Evolutionary conservation across 1,140 invertebrate species (phyloP).

Genomic region (Temnothorax longispinosus): DNA sequence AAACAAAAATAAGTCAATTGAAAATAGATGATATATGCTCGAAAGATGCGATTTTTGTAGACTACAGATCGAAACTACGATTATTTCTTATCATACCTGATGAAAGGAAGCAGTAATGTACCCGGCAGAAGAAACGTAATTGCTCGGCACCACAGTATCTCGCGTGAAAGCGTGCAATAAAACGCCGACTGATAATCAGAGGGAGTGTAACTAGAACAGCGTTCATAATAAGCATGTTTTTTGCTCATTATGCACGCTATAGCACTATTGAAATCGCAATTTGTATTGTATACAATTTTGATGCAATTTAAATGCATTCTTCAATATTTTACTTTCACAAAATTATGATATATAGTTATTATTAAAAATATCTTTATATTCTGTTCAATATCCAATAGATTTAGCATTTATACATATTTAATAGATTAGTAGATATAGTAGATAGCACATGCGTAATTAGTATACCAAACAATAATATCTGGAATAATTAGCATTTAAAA

Average conservation of each 20-base stretch:
- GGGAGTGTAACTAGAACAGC: constrained; percentile 34
- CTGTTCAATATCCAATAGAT: background rate
- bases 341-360: background rate
- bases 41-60: background rate
- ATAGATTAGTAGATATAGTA: background rate
- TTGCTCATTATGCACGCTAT: background rate
- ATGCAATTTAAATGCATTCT: background rate
- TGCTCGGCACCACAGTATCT: constrained; percentile 57
- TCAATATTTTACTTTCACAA: background rate
- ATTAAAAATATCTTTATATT: background rate
- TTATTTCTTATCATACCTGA: constrained; percentile 42
- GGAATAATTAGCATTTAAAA: background rate
- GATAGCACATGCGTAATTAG: background rate
- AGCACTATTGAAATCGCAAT: constrained; percentile 33
- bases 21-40: background rate
- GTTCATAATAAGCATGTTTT: constrained; percentile 51
- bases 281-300: background rate
- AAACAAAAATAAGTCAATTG: background rate
- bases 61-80: constrained; percentile 11
- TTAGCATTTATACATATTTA: background rate
- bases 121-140: constrained; percentile 46
- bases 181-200: constrained; percentile 55
- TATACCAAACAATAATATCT: background rate
- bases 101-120: constrained; percentile 49
- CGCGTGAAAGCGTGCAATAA: constrained; percentile 71